phyloP scores from a whole-genome alignment of 2,797 vertebrate species.

The Coranthus polyacanthus region DNA sequence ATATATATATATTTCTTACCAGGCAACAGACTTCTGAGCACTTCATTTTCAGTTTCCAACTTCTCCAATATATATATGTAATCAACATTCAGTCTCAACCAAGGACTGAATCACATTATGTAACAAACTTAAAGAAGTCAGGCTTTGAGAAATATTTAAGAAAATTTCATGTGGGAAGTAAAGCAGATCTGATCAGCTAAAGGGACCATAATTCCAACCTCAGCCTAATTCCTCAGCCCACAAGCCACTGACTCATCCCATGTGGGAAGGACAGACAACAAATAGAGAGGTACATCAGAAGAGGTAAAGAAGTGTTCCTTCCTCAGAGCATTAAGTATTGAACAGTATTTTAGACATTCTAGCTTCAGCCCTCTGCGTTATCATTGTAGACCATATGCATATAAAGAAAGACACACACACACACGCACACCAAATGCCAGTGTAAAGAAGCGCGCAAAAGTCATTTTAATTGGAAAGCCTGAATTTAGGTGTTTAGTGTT shows the following conservation, averaged over 20 bases:
- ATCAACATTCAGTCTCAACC: constrained; percentile 22
- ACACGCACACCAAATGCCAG: constrained; percentile 10
- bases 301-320: constrained; percentile 35
- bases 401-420: constrained; percentile 4
- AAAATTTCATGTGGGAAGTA: constrained; percentile 30
- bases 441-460: constrained; percentile 16
- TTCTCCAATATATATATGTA: constrained; percentile 34
- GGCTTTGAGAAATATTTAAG: constrained; percentile 21
- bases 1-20: constrained; percentile 7
- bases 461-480: too few relatives aligned
- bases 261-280: constrained; percentile 51
- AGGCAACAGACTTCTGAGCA: constrained; percentile 5
- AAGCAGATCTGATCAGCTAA: constrained; percentile 60
- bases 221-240: constrained; percentile 43
- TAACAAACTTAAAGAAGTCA: constrained; percentile 24
- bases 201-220: constrained; percentile 56
- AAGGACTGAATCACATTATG: constrained; percentile 26
- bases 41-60: constrained; percentile 35
- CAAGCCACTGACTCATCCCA: constrained; percentile 62
- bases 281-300: constrained; percentile 46
- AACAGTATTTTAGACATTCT: constrained; percentile 28
- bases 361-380: constrained; percentile 26
- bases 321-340: constrained; percentile 18
- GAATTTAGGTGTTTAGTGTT: constrained; percentile 34
- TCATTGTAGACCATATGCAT: constrained; percentile 25